These are phyloP conservation scores for Cairina moschata DNA, from an alignment of 2,113 vertebrate genomes.

Conservation along the genomic window DNA sequence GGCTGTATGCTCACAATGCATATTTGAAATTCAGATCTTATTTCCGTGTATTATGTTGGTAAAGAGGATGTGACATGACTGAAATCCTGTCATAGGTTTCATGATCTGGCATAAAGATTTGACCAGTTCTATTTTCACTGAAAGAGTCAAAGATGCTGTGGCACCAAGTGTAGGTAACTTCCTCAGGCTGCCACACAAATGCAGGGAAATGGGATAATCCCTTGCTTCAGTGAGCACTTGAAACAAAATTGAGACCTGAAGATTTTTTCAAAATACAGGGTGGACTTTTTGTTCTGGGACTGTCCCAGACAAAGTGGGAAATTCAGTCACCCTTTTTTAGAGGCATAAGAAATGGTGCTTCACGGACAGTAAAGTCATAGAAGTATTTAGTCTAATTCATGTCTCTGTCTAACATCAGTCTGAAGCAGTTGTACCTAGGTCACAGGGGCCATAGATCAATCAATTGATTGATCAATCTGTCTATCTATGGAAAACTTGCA, in stretches of 20 bases:
- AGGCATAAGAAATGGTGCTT: background rate
- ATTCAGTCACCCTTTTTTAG: background rate
- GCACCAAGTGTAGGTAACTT: background rate
- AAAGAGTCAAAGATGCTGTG: background rate
- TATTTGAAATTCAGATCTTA: background rate
- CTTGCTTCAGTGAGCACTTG: background rate
- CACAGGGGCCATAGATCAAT: background rate
- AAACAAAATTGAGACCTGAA: background rate
- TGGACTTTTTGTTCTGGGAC: background rate
- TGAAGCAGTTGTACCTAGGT: background rate
- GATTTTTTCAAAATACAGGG: background rate
- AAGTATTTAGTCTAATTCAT: background rate
- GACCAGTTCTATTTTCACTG: background rate
- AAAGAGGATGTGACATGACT: background rate
- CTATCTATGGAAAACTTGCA: background rate
- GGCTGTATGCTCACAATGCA: background rate
- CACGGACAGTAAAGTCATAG: background rate
- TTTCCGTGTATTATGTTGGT: background rate
- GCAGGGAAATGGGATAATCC: background rate
- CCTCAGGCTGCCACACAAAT: background rate
- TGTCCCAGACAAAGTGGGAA: background rate
- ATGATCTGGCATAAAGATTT: background rate
- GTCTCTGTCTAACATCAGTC: background rate
- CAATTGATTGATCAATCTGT: too few species aligned
- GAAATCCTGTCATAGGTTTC: background rate